phyloP scores from a whole-genome alignment of 2,113 vertebrate genomes.

The Dromaius novaehollandiae region DNA sequence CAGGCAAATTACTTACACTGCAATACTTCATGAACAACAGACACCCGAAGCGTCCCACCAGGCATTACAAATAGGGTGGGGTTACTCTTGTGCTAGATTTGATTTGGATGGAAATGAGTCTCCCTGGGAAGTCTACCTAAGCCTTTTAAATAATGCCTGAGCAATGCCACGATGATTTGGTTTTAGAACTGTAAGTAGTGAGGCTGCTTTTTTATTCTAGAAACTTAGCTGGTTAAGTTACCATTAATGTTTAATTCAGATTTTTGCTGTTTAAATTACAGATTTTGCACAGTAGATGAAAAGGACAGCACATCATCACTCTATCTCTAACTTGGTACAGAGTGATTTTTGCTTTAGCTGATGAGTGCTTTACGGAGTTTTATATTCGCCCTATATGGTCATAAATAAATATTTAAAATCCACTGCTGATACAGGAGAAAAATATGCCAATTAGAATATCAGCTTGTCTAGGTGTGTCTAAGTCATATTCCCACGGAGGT shows the following conservation, averaged over 20 bases:
- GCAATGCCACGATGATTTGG: background rate
- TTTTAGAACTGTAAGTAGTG: background rate
- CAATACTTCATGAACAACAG: conserved; percentile 73
- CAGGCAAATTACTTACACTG: conserved; percentile 76
- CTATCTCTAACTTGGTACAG: background rate
- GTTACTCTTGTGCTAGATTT: background rate
- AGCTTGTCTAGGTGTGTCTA: background rate
- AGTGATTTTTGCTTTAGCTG: background rate
- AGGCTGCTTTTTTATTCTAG: background rate
- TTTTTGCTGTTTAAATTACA: background rate
- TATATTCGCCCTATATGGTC: background rate
- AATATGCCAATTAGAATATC: background rate
- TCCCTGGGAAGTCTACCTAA: conserved; percentile 51
- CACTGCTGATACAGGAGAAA: background rate
- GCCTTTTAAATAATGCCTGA: conserved; percentile 41
- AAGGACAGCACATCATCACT: background rate
- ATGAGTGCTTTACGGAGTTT: background rate
- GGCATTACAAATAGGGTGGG: conserved; percentile 55
- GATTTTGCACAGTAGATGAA: background rate
- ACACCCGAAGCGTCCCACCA: conserved; percentile 57
- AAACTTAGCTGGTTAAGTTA: background rate
- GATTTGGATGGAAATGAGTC: conserved; percentile 62
- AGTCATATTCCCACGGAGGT: background rate
- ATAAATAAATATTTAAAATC: background rate
- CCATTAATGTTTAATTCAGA: background rate